These are phyloP conservation scores for Hydrolagus affinis DNA, from an alignment of 2,113 vertebrate genomes.

Conservation along the genomic window DNA sequence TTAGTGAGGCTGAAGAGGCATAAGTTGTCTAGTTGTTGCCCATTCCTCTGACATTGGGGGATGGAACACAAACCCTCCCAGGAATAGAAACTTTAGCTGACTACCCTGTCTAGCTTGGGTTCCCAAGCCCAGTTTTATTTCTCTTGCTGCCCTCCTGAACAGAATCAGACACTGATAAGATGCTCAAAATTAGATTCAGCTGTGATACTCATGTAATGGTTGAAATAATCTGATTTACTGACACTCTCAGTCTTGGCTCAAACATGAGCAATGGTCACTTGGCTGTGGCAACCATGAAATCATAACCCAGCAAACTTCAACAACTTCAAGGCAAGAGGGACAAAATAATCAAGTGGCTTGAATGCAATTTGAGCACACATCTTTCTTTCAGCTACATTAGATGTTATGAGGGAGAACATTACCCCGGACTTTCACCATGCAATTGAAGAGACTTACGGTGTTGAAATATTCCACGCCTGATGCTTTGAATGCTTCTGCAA, in stretches of 20 bases:
- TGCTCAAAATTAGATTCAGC: background rate
- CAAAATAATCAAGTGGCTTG: too few relatives aligned
- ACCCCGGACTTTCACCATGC: too few relatives aligned
- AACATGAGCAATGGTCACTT: background rate
- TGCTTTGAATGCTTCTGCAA: constrained; percentile 76
- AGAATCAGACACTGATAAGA: background rate
- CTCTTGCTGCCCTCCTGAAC: background rate
- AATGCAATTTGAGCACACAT: background rate
- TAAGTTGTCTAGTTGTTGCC: too few relatives aligned
- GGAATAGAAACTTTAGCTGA: background rate
- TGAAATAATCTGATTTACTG: background rate
- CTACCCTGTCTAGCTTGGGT: background rate
- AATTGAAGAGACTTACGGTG: constrained; percentile 61
- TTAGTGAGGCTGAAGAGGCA: too few relatives aligned
- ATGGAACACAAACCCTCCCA: too few relatives aligned
- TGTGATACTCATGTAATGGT: too few relatives aligned
- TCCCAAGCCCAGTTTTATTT: background rate
- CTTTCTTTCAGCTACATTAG: background rate
- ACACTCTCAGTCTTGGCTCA: background rate
- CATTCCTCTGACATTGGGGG: background rate
- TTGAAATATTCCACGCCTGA: constrained; percentile 93
- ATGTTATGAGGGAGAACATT: background rate
- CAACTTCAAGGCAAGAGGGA: too few relatives aligned
- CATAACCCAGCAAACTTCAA: too few relatives aligned
- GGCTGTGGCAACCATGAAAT: too few relatives aligned